Evolutionary conservation across 2,888 invertebrate species (phyloP).

Genomic region (Tridacna gigas): DNA sequence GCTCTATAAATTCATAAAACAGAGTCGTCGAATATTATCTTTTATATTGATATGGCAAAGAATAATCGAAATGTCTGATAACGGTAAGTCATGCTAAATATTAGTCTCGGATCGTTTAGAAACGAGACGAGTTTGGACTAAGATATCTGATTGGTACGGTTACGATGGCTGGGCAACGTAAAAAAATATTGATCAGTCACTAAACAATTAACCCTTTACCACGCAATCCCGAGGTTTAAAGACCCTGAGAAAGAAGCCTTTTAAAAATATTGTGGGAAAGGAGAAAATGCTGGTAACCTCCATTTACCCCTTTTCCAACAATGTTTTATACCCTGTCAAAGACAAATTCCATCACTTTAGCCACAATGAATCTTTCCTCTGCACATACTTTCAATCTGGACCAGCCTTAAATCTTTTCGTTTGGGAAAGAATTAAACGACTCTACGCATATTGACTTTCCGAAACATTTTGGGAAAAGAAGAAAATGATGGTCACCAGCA

Average conservation of each 20-base stretch:
- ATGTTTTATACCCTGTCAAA: too few relatives aligned
- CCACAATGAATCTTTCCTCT: too few relatives aligned
- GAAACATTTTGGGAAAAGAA: neutral
- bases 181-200: too few relatives aligned
- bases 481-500: neutral
- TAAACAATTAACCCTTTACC: neutral
- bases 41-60: neutral
- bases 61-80: neutral
- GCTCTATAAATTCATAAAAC: neutral
- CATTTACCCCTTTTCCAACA: neutral
- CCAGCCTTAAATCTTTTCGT: too few relatives aligned
- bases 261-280: neutral
- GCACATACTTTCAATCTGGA: too few relatives aligned
- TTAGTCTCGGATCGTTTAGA: neutral
- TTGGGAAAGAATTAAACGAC: too few relatives aligned
- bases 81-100: neutral
- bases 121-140: neutral
- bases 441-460: too few relatives aligned
- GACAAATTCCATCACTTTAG: too few relatives aligned
- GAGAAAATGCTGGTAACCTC: neutral
- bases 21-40: neutral
- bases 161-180: too few relatives aligned
- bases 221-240: too few relatives aligned
- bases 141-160: neutral
- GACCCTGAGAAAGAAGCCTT: neutral